phyloP scores from a whole-genome alignment of 1,140 invertebrate genomes.

The Bombus soroeensis region DNA sequence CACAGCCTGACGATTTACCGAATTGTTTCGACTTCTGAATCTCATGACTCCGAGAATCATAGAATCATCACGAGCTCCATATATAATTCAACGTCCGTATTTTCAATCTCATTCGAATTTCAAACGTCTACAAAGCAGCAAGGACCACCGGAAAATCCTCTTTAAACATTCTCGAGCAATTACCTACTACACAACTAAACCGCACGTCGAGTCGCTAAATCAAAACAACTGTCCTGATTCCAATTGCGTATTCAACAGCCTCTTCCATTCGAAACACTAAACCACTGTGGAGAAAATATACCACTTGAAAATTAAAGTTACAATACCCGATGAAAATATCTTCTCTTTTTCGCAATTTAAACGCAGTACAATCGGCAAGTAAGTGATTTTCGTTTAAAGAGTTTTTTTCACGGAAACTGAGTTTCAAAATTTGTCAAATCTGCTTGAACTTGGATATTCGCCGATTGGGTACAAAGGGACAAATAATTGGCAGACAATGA shows the following conservation, averaged over 20 bases:
- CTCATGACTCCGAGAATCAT: background rate
- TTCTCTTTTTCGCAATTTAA: too few relatives aligned
- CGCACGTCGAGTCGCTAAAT: background rate
- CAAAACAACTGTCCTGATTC: background rate
- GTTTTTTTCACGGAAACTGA: too few relatives aligned
- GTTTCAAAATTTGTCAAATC: too few relatives aligned
- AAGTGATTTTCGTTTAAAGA: too few relatives aligned
- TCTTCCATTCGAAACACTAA: background rate
- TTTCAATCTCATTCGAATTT: constrained; percentile 8
- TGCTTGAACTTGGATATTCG: too few relatives aligned
- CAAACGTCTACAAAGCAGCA: background rate
- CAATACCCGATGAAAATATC: too few relatives aligned
- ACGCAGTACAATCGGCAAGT: too few relatives aligned
- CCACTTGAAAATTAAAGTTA: too few relatives aligned
- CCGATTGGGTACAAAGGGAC: too few relatives aligned
- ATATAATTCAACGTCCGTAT: background rate
- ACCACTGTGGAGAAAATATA: too few relatives aligned
- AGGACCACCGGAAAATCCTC: background rate
- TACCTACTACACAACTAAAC: background rate
- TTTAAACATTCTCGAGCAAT: background rate
- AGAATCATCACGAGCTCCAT: background rate
- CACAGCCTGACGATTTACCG: background rate
- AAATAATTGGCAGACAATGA: too few relatives aligned
- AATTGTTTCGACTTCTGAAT: background rate
- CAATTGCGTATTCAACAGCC: background rate